Evolutionary conservation across 23 tunicate genomes (phyloP), one percentile per base, ranked within the genome.

Genomic region (Styela clava): DNA sequence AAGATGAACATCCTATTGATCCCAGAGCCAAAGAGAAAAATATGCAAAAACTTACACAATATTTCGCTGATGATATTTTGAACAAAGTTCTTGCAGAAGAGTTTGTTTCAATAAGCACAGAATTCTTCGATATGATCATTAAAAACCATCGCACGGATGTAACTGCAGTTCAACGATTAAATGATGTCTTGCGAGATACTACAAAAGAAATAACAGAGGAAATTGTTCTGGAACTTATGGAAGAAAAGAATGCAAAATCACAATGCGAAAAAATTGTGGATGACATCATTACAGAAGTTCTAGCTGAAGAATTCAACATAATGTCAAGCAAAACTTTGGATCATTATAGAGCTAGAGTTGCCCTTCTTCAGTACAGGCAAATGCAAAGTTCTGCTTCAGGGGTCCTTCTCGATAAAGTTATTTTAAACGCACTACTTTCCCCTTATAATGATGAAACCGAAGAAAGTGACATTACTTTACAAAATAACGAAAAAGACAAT

Each of bases 331-430:
- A 67, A 67, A 29, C 31, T 29, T 18, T 67, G 21, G 2, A 67
- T 29, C 71, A 67, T 29, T 67, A 67, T 29, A 67, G 71, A 18
- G 71, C 71, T 16, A 19, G 71, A 67, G 71, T 67, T 29, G 71
- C 71, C 16, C 71, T 67, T 27, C 32, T 67, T 29, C 71, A 67
- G 24, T 67, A 67, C 31, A 67, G 22, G 71, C 71, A 67, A 29
- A 67, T 67, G 31, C 30, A 67, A 67, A 29, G 31, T 67, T 67
- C 71, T 22, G 71, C 71, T 18, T 67, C 71, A 0, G 31, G 31
- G 19, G 16, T 25, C 16, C 30, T 67, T 25, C 31, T 67, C 16
- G 71, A 67, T 67, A 67, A 29, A 25, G 31, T 67, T 0, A 19
- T 67, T 18, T 67, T 67, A 67, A 29, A 67, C 16, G 30, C 71